Evolutionary conservation across 2,888 invertebrate genomes (phyloP).

Genomic region (Heliconius cydno): DNA sequence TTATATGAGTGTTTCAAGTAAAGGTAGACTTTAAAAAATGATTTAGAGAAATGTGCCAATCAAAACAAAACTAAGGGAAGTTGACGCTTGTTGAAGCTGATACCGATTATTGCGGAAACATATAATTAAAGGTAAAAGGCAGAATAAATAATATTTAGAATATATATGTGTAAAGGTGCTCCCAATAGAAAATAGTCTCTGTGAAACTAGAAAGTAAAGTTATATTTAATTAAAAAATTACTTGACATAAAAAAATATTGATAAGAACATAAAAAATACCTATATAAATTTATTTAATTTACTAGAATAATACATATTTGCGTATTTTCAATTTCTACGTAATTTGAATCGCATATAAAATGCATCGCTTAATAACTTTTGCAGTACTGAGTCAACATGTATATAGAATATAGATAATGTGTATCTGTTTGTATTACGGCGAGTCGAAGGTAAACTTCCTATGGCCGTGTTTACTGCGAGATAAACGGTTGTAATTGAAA

Average conservation of each 20-base stretch:
- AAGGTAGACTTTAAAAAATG: background rate
- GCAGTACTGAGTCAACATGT: constrained; percentile 54
- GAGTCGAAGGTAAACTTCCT: constrained; percentile 60
- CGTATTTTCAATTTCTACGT: background rate
- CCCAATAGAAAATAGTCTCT: too few species aligned
- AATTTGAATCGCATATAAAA: constrained; percentile 4
- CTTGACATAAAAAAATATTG: too few species aligned
- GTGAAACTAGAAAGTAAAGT: too few species aligned
- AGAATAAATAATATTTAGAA: too few species aligned
- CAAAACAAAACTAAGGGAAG: too few species aligned
- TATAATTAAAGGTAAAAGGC: too few species aligned
- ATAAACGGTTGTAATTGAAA: constrained; percentile 15
- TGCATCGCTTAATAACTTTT: constrained; percentile 56
- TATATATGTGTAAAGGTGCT: too few species aligned
- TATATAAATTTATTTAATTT: background rate
- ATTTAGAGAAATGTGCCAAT: background rate
- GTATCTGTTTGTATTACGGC: constrained; percentile 65
- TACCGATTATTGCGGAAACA: too few species aligned
- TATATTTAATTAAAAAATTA: too few species aligned
- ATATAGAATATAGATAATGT: constrained; percentile 64
- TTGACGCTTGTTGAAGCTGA: too few species aligned
- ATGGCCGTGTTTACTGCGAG: constrained; percentile 56
- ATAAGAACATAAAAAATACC: background rate
- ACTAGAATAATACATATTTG: too few species aligned
- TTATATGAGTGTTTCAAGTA: constrained; percentile 1